Base-by-base conservation (phyloP, 2,888 invertebrate species). In the Agriopis marginaria region DNA sequence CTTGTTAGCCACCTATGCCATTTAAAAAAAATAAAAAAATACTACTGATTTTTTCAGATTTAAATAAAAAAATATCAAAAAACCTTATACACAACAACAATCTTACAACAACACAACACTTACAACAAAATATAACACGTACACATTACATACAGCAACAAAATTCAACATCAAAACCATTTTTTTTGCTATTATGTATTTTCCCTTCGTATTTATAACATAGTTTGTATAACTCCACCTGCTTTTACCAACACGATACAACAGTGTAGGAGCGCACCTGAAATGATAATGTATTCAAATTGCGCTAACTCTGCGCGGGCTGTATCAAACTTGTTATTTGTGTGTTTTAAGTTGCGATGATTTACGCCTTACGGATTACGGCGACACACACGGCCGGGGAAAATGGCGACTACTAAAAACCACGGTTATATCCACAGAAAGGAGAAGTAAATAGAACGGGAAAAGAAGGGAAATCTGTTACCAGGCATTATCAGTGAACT, bases 281-380 rank as follows among this genome's bases (percentile, higher is more conserved):
- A 89, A 88, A 93, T 92, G 91, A 91, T 94, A 93, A 94, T 93
- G 87, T 91, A 94, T 94, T 93, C 89, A 94, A 94, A 94, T 94
- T 90, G 89, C 81, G 81, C 79, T 84, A 92, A 93, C 88, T 92
- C 87, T 84, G 86, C 86, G 83, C 83, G 86, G 82, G 88, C 90
- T 91, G 90, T 92, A 92, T 92, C 92, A 91, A 93, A 94, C 89
- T 93, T 92, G 91, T 92, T 94, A 93, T 93, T 93, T 93, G 93
- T 93, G 85, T 91, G 89, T 91, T 91, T 90, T 90, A 91, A 90
- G 88, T 91, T 91, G 83, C 73, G 81, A 86, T 90, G 90, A 91
- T 90, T 89, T 89, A 90, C 86, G 87, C 83, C 77, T 71, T 54
- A 74, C 70, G 83, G 86, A 87, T 90, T 87, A 85, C 70, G 60